phyloP scores from a whole-genome alignment of 1,140 invertebrate genomes.

The Zaprionus camerounensis region DNA sequence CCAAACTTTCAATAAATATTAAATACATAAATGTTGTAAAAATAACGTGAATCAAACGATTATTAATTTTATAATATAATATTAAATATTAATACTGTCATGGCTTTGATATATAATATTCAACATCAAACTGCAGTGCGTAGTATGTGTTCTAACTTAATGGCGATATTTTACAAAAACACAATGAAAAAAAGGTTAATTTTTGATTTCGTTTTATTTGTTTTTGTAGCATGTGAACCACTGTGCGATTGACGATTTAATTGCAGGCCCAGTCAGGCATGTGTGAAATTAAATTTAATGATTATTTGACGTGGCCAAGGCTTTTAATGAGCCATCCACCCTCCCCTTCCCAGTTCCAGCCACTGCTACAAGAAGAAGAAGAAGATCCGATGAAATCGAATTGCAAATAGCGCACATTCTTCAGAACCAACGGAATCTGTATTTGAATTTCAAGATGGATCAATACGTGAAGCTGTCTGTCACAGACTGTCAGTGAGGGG shows the following conservation, averaged over 20 bases:
- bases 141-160: no score
- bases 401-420: background rate
- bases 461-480: constrained; percentile 3
- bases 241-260: constrained; percentile 36
- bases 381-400: background rate
- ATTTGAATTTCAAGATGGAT: constrained; percentile 5
- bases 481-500: background rate
- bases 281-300: constrained; percentile 64
- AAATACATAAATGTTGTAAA: no score
- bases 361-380: constrained; percentile 1
- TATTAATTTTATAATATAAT: no score
- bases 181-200: no score
- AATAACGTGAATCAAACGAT: no score
- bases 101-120: no score
- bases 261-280: constrained; percentile 24
- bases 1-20: no score
- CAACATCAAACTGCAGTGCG: no score
- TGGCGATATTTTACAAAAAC: no score
- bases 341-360: background rate
- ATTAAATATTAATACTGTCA: no score
- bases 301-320: constrained; percentile 52
- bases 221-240: no score
- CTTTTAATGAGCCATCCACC: constrained; percentile 44
- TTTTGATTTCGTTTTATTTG: no score
- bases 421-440: background rate